Base-by-base conservation (phyloP, 2,888 invertebrate genomes). In the Allolobophora icterica region DNA sequence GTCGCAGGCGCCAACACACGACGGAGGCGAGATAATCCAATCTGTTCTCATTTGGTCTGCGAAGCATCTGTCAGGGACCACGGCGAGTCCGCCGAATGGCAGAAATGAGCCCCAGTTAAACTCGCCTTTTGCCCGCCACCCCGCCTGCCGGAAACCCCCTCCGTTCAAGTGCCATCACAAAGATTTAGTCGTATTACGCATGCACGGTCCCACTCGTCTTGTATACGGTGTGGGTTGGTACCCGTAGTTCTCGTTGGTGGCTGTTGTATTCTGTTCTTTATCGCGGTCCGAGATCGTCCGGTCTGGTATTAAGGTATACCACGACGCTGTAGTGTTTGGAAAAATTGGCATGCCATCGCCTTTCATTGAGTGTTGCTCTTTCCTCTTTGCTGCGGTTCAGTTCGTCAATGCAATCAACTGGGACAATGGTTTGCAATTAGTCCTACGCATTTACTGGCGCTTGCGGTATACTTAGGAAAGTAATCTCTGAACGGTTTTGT, bases 41-140 rank as follows among this genome's bases (percentile, higher is more conserved):
- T 87, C 87, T 87, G 87, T 87, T 35, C 87, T 87, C 87, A 87
- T 87, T 87, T 34, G 35, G 38, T 35, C 87, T 24, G 38, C 87
- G 34, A 87, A 5, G 35, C 87, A 87, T 87, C 87, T 87, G 87
- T 33, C 87, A n/a, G 1, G 71, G n/a, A 8, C 30, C 19, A 11
- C 71, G 71, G 0, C 71, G 71, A 71, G 30, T n/a, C 71, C 71
- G n/a, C n/a, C 71, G 71, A 71, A 71, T 71, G 71, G 71, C 15
- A 71, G n/a, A 71, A 71, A 71, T 71, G 71, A 71, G 71, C 71
- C 71, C 71, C 71, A 71, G 71, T 71, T 71, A 71, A 71, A 71
- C 71, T 30, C 71, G 71, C 71, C 71, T 71, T 71, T 71, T 71
- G 71, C 71, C 71, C 71, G 71, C 71, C 71, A 71, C 30, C 71